Conservation (phyloP, 2,113 vertebrate species). For the Pseudorasbora parva region DNA sequence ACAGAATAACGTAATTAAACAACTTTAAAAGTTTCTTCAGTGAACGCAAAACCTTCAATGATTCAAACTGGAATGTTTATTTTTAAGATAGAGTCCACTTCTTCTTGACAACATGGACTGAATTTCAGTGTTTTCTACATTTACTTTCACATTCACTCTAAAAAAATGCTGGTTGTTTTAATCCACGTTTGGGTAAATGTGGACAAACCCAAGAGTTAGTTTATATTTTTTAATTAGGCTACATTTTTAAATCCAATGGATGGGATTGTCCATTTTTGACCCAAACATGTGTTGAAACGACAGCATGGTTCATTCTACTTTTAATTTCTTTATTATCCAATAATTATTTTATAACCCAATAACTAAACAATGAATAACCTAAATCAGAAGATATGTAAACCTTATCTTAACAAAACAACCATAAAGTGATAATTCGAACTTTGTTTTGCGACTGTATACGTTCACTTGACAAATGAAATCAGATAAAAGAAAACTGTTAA, state of each 20-base stretch:
- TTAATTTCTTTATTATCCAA: not conserved
- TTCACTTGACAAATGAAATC: not conserved
- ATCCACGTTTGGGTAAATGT: no score
- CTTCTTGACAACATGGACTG: not conserved
- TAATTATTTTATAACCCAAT: no score
- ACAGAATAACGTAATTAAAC: not conserved
- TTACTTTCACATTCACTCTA: not conserved
- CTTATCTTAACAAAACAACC: not conserved
- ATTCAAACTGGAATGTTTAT: not conserved
- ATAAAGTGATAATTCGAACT: not conserved
- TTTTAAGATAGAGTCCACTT: not conserved
- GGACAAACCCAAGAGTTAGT: no score
- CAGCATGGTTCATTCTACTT: not conserved
- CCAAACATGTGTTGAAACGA: no score
- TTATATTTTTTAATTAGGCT: no score
- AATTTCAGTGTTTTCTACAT: not conserved
- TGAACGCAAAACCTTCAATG: not conserved
- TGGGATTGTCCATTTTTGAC: no score
- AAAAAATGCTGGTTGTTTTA: no score
- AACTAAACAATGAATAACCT: no score
- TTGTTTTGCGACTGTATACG: not conserved
- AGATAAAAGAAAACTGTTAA: not conserved
- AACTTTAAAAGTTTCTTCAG: not conserved
- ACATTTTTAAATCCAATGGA: no score
- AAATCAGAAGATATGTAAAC: not conserved